Percentiles rank a stretch among this genome's conserved stretches.
Evolutionary conservation across 2,888 invertebrate genomes (phyloP).

Genomic region (Serripes groenlandicus): DNA sequence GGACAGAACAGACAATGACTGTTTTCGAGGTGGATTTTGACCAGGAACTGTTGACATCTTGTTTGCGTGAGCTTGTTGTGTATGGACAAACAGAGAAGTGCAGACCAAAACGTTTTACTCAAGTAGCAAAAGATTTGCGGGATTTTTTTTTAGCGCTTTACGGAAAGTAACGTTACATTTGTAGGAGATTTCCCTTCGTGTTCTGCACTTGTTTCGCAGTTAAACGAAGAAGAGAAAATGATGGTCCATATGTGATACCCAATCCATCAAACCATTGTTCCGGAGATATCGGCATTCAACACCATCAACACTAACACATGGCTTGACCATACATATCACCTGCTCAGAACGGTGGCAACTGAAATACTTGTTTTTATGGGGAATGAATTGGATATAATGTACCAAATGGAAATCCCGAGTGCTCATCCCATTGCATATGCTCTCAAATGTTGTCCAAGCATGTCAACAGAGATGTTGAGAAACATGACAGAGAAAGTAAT

Average conservation of each 20-base stretch:
- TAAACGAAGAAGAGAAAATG: too few relatives aligned
- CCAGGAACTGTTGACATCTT: not conserved
- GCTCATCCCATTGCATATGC: not conserved
- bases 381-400: not conserved
- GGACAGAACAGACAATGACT: constrained; percentile 33
- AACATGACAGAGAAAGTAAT: not conserved
- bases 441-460: not conserved
- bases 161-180: too few relatives aligned
- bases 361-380: not conserved
- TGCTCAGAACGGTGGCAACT: not conserved
- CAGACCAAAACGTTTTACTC: not conserved
- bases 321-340: not conserved
- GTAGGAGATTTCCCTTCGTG: not conserved
- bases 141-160: too few relatives aligned
- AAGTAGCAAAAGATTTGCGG: not conserved
- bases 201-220: too few relatives aligned
- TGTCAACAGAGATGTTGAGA: not conserved
- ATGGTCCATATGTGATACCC: too few relatives aligned
- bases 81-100: not conserved
- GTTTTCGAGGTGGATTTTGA: constrained; percentile 24
- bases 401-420: not conserved
- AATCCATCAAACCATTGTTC: too few relatives aligned
- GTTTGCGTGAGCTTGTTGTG: not conserved
- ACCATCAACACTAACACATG: too few relatives aligned
- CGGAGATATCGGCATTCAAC: too few relatives aligned